Evolutionary conservation across 2,888 invertebrate species (phyloP), one percentile per base, ranked within the genome.

Genomic region (Gryllus longicercus): DNA sequence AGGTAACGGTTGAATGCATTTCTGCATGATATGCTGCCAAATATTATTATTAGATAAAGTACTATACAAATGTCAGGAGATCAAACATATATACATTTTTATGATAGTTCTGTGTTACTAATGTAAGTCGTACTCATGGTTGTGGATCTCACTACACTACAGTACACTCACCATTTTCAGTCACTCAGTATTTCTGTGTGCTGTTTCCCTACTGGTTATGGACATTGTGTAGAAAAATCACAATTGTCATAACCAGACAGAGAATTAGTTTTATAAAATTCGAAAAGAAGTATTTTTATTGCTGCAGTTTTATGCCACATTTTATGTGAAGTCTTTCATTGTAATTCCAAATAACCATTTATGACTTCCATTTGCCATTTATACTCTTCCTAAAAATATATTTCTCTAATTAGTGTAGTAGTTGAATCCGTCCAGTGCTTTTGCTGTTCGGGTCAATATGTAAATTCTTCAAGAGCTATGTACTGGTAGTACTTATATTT

Each of bases 341-440:
- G 38, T 50, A 76, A 49, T 63, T 23, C 49, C 63, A 18, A 63
- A 63, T 63, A 63, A 63, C 63, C 63, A 11, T 63, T 18, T 63
- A 51, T 75, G 63, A 75, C 76, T 80, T 80, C 80, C 79, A 80
- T 38, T 51, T 76, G 79, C 63, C 63, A 14, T 63, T 14, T 18
- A 63, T 63, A 63, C 63, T 63, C 63, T 16, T 63, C 63, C 63
- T 18, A 63, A 18, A n/a, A 18, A n/a, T 63, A 63, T 63, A 63
- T 63, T 77, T 11, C 38, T 74, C 74, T 38, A 74, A 74, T 79
- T 79, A 49, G 74, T 79, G 75, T 79, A 21, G 75, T 79, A 63
- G 63, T 49, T 79, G 78, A 75, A 51, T 77, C 79, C 79, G 79
- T 79, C 79, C 79, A 79, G 79, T 79, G 23, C 18, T 79, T 38